phyloP scores from a whole-genome alignment of 2,888 invertebrate genomes.

The Tyria jacobaeae region DNA sequence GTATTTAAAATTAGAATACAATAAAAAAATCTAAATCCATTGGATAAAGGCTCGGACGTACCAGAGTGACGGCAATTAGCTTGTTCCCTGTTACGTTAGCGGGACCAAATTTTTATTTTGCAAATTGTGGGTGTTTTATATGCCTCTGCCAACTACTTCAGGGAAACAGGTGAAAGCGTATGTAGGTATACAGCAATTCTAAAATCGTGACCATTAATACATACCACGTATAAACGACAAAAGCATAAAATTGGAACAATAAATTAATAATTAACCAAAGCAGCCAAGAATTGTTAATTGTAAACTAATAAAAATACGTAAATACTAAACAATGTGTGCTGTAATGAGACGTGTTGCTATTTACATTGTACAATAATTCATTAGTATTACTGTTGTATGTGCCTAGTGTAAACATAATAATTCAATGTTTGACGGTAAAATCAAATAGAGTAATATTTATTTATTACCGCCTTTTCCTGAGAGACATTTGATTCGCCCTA shows the following conservation, averaged over 20 bases:
- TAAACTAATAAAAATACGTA: background rate
- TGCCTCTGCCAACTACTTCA: too few species aligned
- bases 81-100: too few species aligned
- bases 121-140: too few species aligned
- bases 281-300: constrained; percentile 4
- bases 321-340: background rate
- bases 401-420: constrained; percentile 1
- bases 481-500: constrained; percentile 24
- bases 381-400: constrained; percentile 3
- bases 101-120: too few species aligned
- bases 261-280: constrained; percentile 10
- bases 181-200: background rate
- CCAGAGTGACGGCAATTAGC: too few species aligned
- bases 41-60: too few species aligned
- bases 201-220: constrained; percentile 3
- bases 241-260: background rate
- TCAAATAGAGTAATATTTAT: constrained; percentile 33
- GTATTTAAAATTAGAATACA: too few species aligned
- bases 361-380: constrained; percentile 8
- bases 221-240: constrained; percentile 1
- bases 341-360: background rate
- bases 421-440: constrained; percentile 8
- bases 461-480: constrained; percentile 33
- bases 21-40: too few species aligned
- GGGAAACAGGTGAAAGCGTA: too few species aligned